Evolutionary conservation across 1,140 invertebrate genomes (phyloP).

Genomic region (Eufriesea mexicana): DNA sequence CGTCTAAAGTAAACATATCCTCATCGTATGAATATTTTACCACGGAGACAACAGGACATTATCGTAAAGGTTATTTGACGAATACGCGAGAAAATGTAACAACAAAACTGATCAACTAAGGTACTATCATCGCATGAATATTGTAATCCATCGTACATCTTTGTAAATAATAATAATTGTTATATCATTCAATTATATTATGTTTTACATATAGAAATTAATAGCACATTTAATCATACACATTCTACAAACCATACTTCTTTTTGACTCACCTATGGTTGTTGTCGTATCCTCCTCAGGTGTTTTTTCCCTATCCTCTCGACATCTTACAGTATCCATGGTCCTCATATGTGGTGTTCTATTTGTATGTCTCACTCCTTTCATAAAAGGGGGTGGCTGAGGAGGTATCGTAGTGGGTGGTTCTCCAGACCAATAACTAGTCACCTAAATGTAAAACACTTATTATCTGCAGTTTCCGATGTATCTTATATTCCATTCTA

Average conservation of each 20-base stretch:
- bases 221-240: neutral
- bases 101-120: neutral
- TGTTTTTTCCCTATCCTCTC: constrained; percentile 79
- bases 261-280: constrained; percentile 75
- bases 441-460: constrained; percentile 61
- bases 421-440: constrained; percentile 80
- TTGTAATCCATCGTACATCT: too few relatives aligned
- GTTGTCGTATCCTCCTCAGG: constrained; percentile 79
- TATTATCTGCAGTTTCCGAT: constrained; percentile 14
- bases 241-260: neutral
- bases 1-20: constrained; percentile 84
- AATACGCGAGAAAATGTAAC: neutral
- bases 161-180: neutral
- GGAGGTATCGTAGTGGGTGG: constrained; percentile 66
- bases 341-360: constrained; percentile 73
- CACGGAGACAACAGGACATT: neutral
- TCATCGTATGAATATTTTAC: constrained; percentile 1
- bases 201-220: too few relatives aligned
- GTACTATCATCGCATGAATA: neutral
- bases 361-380: constrained; percentile 72
- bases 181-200: neutral
- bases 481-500: neutral
- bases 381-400: constrained; percentile 76
- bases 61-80: neutral
- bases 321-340: constrained; percentile 72